Conservation (phyloP, 2,888 invertebrate species). For the Polyommatus iphigenia region DNA sequence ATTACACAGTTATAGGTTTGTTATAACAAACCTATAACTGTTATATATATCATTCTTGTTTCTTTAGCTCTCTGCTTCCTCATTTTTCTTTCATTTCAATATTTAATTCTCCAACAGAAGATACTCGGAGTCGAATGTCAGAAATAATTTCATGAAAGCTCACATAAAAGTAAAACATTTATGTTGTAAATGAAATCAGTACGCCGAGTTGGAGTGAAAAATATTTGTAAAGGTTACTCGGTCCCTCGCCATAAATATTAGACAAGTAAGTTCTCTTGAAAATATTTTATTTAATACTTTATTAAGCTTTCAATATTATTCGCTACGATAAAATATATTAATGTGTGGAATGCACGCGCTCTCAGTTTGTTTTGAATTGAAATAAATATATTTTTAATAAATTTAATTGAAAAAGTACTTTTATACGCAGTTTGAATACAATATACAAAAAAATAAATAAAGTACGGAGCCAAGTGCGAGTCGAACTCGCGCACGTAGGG, state of each 20-base stretch:
- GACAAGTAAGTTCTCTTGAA: conserved; percentile 9
- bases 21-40: too few relatives aligned
- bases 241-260: conserved; percentile 17
- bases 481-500: too few relatives aligned
- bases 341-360: not conserved
- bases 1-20: too few relatives aligned
- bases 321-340: not conserved
- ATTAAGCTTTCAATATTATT: not conserved
- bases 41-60: too few relatives aligned
- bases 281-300: conserved; percentile 11
- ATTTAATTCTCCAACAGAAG: not conserved
- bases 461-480: too few relatives aligned
- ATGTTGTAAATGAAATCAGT: conserved; percentile 16
- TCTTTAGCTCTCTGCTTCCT: too few relatives aligned
- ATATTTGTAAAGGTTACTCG: conserved; percentile 8
- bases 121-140: not conserved
- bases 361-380: not conserved
- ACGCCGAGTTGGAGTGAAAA: not conserved
- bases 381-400: not conserved
- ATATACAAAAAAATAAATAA: too few relatives aligned
- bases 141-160: not conserved
- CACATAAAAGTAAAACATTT: not conserved
- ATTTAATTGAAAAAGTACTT: not conserved
- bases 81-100: not conserved
- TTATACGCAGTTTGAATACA: too few relatives aligned